Evolutionary conservation across 2,113 vertebrate genomes (phyloP), one percentile per base, ranked within the genome.

Genomic region (Agapornis roseicollis): DNA sequence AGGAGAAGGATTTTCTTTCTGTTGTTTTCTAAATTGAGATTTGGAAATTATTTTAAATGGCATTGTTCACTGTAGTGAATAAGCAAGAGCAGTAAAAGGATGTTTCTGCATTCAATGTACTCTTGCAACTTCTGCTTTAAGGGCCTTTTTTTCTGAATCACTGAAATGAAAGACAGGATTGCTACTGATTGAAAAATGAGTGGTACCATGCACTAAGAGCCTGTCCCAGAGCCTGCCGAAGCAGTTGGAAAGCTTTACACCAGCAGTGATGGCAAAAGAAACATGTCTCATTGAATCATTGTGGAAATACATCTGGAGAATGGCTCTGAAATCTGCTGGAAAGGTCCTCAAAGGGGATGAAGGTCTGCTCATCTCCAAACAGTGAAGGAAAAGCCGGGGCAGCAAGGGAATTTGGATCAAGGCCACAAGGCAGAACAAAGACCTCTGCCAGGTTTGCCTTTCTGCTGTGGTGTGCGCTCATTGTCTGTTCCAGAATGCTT

Each of bases 41-140:
- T 96, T 94, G 55, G 90, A 95, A 97, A 95, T 93, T 84, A 64
- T 93, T 94, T 96, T 83, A 96, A 90, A 88, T 92, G 52, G 29
- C 44, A 92, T 95, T 96, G 88, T 95, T 96, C 90, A 76, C 55
- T 86, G 76, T 73, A 90, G 72, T 78, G 66, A 93, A 86, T 89
- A 94, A 93, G 76, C 91, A 93, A 82, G 71, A 81, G 19, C 56
- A 69, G 74, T 89, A 82, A 89, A 81, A 92, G 11, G 64, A 85
- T 71, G 18, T 46, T 56, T 95, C 94, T 96, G 93, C 33, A 84
- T 96, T 88, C 83, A 95, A 86, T 96, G 70, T 80, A 79, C 6
- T 78, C 72, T 86, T 31, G 76, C 72, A 85, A 80, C 55, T 94
- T 93, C 64, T 88, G 17, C 64, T 96, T 88, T 88, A 74, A 91